Conservation (phyloP, 2,888 invertebrate species). For the Apodemia mormo region DNA sequence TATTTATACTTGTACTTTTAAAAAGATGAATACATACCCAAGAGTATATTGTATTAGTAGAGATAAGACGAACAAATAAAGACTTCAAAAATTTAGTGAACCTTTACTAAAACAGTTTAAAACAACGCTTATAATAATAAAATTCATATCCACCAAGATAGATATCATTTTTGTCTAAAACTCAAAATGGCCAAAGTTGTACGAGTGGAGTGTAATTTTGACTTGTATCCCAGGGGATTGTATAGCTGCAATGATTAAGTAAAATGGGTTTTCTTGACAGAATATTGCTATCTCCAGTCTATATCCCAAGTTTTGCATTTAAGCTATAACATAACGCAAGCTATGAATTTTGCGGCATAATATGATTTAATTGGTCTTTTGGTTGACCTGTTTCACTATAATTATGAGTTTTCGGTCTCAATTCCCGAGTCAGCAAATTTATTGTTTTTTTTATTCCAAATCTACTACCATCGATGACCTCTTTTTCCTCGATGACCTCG, state of each 20-base stretch:
- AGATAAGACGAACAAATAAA: slow-evolving; percentile 2
- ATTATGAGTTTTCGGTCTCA: no score
- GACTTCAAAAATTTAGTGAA: slow-evolving; percentile 28
- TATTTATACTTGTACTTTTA: background rate
- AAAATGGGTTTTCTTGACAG: background rate
- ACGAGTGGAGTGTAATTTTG: slow-evolving; percentile 38
- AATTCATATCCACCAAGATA: slow-evolving; percentile 34
- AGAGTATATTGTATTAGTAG: background rate
- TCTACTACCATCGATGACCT: no score
- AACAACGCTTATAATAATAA: slow-evolving; percentile 33
- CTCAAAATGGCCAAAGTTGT: slow-evolving; percentile 36
- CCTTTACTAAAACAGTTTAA: slow-evolving; percentile 27
- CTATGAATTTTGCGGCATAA: no score
- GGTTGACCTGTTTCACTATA: no score
- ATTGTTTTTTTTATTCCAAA: no score
- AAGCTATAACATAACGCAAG: no score
- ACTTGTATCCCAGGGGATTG: slow-evolving; percentile 31
- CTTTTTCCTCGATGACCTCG: no score
- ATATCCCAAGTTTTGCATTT: no score
- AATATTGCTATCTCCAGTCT: background rate
- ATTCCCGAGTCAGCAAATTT: no score
- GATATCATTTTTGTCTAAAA: slow-evolving; percentile 39
- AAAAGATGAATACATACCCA: background rate
- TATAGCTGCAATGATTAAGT: background rate
- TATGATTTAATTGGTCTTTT: no score